phyloP scores from a whole-genome alignment of 2,797 vertebrate genomes.

The Lutjanus argentimaculatus region DNA sequence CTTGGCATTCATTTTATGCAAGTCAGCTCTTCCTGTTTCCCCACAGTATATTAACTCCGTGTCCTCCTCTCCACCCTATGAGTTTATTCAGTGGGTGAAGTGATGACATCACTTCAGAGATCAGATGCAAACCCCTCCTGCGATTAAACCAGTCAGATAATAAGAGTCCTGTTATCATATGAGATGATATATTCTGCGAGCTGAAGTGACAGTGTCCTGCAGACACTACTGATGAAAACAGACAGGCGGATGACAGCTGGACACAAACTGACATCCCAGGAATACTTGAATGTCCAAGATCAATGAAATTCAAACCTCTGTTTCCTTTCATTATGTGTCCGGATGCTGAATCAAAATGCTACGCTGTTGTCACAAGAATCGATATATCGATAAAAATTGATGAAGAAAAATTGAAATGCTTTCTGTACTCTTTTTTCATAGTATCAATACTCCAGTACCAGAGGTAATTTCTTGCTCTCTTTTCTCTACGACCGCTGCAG shows the following conservation, averaged over 20 bases:
- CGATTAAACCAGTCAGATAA: conserved; percentile 34
- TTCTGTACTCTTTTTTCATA: too few relatives aligned
- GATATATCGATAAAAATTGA: too few relatives aligned
- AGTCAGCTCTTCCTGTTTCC: conserved; percentile 64
- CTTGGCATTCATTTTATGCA: conserved; percentile 60
- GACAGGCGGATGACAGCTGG: conserved; percentile 19
- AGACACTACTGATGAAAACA: conserved; percentile 28
- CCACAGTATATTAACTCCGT: conserved; percentile 32
- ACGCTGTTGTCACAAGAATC: too few relatives aligned
- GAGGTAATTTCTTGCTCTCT: too few relatives aligned
- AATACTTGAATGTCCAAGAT: conserved; percentile 15
- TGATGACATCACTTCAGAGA: conserved; percentile 59
- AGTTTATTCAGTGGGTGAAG: conserved; percentile 34
- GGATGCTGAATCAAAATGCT: not conserved
- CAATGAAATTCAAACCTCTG: conserved; percentile 3
- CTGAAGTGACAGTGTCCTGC: conserved; percentile 33
- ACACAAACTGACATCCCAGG: conserved; percentile 26
- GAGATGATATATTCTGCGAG: conserved; percentile 19
- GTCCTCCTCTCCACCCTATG: not conserved
- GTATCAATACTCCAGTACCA: too few relatives aligned
- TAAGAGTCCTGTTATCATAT: conserved; percentile 32
- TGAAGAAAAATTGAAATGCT: too few relatives aligned
- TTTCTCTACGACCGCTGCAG: too few relatives aligned
- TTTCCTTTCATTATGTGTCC: conserved; percentile 1
- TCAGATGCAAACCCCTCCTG: conserved; percentile 21